Conservation (phyloP, 2,797 vertebrate genomes). For the Microctenopoma steveboyesi region DNA sequence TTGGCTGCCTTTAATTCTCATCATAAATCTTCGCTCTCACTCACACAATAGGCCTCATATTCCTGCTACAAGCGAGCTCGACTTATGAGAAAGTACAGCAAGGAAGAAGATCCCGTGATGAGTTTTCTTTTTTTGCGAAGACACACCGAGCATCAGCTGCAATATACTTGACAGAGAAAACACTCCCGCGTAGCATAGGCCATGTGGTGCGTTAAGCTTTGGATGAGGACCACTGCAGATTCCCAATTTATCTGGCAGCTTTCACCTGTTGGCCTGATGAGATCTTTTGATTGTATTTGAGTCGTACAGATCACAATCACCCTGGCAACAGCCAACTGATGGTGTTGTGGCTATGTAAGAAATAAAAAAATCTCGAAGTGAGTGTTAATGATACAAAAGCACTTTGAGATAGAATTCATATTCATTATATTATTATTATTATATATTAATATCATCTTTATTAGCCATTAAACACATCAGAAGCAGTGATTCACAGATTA, state of each 20-base stretch:
- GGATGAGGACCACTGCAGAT: constrained; percentile 16
- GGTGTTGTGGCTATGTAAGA: constrained; percentile 11
- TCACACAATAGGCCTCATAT: constrained; percentile 58
- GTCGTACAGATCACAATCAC: constrained; percentile 17
- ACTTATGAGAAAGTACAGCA: constrained; percentile 65
- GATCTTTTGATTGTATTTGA: constrained; percentile 25
- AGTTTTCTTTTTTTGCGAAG: constrained; percentile 42
- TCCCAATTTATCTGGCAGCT: constrained; percentile 31
- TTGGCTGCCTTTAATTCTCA: constrained; percentile 76
- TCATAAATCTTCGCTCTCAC: constrained; percentile 72
- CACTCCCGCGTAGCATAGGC: constrained; percentile 7
- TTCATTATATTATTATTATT: no score
- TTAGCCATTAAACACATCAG: constrained; percentile 3
- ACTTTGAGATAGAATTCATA: neutral
- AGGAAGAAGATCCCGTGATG: constrained; percentile 56
- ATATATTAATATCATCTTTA: neutral
- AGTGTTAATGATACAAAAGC: constrained; percentile 9
- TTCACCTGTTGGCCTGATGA: constrained; percentile 6
- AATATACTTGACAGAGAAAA: constrained; percentile 21
- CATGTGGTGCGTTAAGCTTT: constrained; percentile 24
- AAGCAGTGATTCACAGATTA: neutral
- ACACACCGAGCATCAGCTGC: constrained; percentile 18
- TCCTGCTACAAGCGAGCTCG: constrained; percentile 56
- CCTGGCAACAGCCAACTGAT: constrained; percentile 4
- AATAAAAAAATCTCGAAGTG: neutral